Percentiles rank a stretch among this genome's conserved stretches.
Conservation (phyloP, 2,888 invertebrate species). For the Lucinisca nassula region DNA sequence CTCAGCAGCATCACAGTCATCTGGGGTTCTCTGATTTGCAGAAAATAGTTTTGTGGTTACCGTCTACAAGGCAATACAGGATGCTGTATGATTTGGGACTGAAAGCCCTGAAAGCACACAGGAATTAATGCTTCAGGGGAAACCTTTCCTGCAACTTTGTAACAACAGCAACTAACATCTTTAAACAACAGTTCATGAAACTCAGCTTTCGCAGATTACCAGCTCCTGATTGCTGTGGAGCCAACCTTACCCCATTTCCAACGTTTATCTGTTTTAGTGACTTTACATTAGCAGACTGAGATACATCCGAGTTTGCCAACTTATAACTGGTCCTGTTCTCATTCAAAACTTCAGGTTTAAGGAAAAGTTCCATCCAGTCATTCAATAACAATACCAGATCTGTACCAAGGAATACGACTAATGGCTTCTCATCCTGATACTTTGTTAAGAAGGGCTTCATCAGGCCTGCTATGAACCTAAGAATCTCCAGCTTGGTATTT, state of each 20-base stretch:
- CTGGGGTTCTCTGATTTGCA: neutral
- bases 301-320: too few species aligned
- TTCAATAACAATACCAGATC: neutral
- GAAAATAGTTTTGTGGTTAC: neutral
- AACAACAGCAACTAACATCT: slow-evolving; percentile 7
- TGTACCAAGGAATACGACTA: neutral
- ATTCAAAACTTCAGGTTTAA: too few species aligned
- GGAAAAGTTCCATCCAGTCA: slow-evolving; percentile 4
- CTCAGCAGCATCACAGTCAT: slow-evolving; percentile 15
- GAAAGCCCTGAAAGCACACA: neutral
- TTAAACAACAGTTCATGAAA: neutral
- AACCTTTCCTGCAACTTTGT: neutral
- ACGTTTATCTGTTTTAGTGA: neutral
- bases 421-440: neutral
- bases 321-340: too few species aligned
- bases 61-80: neutral
- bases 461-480: neutral
- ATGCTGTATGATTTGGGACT: neutral
- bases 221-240: slow-evolving; percentile 1
- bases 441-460: slow-evolving; percentile 1
- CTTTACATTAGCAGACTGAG: neutral
- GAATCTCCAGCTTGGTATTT: neutral
- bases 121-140: slow-evolving; percentile 2
- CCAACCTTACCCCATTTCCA: neutral
- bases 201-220: neutral